Percentiles rank a stretch among this genome's conserved stretches.
Evolutionary conservation across 2,113 vertebrate genomes (phyloP).

Genomic region (Poicephalus meyeri): DNA sequence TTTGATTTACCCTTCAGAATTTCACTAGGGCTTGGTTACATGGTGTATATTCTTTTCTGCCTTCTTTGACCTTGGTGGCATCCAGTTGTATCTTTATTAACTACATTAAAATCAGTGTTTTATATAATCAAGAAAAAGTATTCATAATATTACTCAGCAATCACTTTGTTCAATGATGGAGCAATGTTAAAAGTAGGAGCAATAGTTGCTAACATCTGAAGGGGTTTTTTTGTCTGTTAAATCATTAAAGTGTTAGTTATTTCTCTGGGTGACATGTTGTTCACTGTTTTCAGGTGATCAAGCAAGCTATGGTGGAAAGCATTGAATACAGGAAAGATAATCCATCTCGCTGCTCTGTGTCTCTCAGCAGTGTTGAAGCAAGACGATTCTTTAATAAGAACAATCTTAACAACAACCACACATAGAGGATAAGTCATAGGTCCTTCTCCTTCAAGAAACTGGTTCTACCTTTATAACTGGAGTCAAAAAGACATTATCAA

Average conservation of each 20-base stretch:
- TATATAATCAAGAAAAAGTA: background rate
- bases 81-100: background rate
- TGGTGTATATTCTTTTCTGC: background rate
- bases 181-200: background rate
- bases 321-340: slow-evolving; percentile 86
- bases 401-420: slow-evolving; percentile 61
- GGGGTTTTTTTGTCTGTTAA: background rate
- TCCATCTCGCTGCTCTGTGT: slow-evolving; percentile 79
- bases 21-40: background rate
- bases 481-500: background rate
- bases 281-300: slow-evolving; percentile 83
- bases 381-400: slow-evolving; percentile 84
- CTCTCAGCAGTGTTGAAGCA: slow-evolving; percentile 86
- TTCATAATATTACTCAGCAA: background rate
- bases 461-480: slow-evolving; percentile 14
- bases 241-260: no score
- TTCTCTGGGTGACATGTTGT: background rate
- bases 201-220: background rate
- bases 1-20: background rate
- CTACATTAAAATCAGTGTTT: background rate
- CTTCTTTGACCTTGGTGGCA: background rate
- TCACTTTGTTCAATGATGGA: background rate
- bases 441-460: background rate
- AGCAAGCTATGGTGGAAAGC: slow-evolving; percentile 87
- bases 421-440: background rate